A percentile compares a stretch with the other conserved stretches of the same genome.
These are phyloP conservation scores for Harpagifer antarcticus DNA, from an alignment of 2,797 vertebrate genomes.

Conservation along the genomic window DNA sequence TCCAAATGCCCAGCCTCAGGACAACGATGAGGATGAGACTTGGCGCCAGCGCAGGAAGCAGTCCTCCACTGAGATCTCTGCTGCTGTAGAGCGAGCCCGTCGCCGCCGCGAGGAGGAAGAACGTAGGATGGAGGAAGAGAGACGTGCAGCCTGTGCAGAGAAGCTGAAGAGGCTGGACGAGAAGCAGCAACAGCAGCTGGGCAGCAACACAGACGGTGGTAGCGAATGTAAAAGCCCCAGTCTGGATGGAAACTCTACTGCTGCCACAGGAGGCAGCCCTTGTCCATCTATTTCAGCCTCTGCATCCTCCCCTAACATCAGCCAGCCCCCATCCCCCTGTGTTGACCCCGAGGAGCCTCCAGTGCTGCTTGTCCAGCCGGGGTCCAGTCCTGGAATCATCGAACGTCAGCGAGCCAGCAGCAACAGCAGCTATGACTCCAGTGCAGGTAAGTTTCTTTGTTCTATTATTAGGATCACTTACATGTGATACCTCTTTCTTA, in stretches of 20 bases:
- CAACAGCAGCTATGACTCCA: conserved; percentile 90
- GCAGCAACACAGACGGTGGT: conserved; percentile 55
- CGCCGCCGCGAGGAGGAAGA: conserved; percentile 93
- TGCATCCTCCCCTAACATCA: conserved; percentile 82
- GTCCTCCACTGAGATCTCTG: conserved; percentile 92
- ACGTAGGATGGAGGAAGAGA: conserved; percentile 93
- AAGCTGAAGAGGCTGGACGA: conserved; percentile 95
- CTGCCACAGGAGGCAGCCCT: conserved; percentile 77
- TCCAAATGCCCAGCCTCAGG: conserved; percentile 76
- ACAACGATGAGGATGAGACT: conserved; percentile 93
- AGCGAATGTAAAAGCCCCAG: conserved; percentile 78
- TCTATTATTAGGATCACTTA: not conserved
- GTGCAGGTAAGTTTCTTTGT: conserved; percentile 78
- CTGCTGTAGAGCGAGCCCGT: conserved; percentile 92
- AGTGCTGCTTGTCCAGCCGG: conserved; percentile 62
- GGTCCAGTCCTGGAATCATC: conserved; percentile 51
- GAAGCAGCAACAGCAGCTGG: conserved; percentile 88
- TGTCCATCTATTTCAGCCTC: conserved; percentile 79
- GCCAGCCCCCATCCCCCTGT: conserved; percentile 86
- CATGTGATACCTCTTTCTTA: not conserved
- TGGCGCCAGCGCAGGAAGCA: conserved; percentile 95
- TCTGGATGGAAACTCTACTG: conserved; percentile 79
- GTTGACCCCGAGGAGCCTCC: conserved; percentile 84
- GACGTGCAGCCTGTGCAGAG: conserved; percentile 93
- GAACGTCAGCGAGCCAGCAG: conserved; percentile 86